Evolutionary conservation across 2,797 vertebrate species (phyloP), one percentile per base, ranked within the genome.

Genomic region (Naso thynnoides): DNA sequence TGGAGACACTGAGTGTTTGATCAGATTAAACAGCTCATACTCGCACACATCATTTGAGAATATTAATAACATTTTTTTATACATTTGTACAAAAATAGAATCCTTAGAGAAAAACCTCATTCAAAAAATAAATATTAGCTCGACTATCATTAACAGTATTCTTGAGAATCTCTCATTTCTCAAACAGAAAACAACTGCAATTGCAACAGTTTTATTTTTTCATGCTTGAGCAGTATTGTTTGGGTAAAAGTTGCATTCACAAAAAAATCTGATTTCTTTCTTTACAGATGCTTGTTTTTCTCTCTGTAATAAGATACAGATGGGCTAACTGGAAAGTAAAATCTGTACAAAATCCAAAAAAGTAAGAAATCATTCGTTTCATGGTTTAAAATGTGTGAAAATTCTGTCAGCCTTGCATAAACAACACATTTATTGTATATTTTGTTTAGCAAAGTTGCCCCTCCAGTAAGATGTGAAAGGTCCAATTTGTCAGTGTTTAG

Each of bases 21-120:
- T 70, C 24, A 18, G 56, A 69, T 50, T 56, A 66, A 58, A 76
- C 53, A 44, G 21, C 41, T 58, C 6, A 36, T 55, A 64, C 9
- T 7, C 31, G 73, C 61, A 64, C n/a, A 66, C 24, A 78, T 38
- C 48, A 26, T 69, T 41, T 65, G 13, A 26, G 21, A 53, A 66
- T 61, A 78, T 68, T 54, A 62, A 72, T 47, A 39, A 73, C 66
- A 58, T 21, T 9, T 45, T 72, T 79, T 39, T 83, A 79, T 89
- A 88, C 82, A 82, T 82, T 91, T 93, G 85, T 96, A 96, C 92
- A 96, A 96, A 97, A 96, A 96, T 95, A 96, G 88, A 94, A 86
- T 87, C 78, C 90, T 92, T 84, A 89, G 84, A 92, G 82, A 88
- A 93, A 93, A 93, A 73, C 90, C 79, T 78, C 70, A 14, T 95